Evolutionary conservation across 2,888 invertebrate species (phyloP).

Genomic region (Ophion obscuratus): DNA sequence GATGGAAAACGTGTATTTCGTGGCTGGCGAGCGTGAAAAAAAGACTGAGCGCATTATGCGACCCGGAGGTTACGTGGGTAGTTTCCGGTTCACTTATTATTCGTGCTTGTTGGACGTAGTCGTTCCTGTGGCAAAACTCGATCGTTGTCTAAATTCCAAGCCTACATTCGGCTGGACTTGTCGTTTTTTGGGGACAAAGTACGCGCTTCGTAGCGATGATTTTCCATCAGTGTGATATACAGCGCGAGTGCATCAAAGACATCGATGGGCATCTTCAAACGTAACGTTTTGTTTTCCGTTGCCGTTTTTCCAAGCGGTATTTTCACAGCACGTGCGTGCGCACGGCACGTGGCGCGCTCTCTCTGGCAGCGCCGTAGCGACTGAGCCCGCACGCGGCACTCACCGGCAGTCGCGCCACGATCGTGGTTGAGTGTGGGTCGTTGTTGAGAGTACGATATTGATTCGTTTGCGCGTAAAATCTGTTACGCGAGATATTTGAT

Average conservation of each 20-base stretch:
- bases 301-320: background rate
- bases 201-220: background rate
- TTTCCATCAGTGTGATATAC: background rate
- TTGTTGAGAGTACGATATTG: background rate
- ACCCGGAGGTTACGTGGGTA: no score
- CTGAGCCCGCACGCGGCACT: background rate
- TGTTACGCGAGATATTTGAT: no score
- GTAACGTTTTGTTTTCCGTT: no score
- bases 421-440: conserved; percentile 6
- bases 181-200: background rate
- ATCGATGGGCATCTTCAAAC: background rate
- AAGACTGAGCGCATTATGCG: no score
- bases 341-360: background rate
- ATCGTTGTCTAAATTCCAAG: no score
- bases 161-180: background rate
- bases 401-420: conserved; percentile 13
- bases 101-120: background rate
- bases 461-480: no score
- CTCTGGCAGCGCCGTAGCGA: conserved; percentile 9
- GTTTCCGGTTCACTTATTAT: background rate
- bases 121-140: no score
- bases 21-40: no score
- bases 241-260: background rate
- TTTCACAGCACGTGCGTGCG: background rate
- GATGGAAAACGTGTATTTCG: no score